Evolutionary conservation across 2,888 invertebrate species (phyloP).

Genomic region (Catotricha subobsoleta): DNA sequence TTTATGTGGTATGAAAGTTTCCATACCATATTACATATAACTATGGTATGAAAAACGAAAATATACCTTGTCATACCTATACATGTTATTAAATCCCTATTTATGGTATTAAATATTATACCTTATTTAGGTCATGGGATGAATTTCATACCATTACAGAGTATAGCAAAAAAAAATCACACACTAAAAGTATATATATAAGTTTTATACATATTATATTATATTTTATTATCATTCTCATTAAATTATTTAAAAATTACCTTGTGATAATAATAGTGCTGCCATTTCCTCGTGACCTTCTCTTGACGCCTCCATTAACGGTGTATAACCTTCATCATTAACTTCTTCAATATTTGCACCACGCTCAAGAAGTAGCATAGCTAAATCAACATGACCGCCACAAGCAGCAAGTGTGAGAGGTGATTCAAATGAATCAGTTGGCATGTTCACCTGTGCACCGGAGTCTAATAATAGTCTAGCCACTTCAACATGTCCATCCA

Average conservation of each 20-base stretch:
- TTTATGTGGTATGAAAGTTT: no score
- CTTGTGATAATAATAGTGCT: conserved; percentile 75
- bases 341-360: conserved; percentile 98
- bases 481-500: conserved; percentile 99
- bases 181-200: no score
- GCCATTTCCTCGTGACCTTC: conserved; percentile 99
- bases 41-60: no score
- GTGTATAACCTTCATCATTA: conserved; percentile 98
- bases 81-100: no score
- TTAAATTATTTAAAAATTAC: conserved; percentile 22
- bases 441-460: conserved; percentile 96
- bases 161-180: no score
- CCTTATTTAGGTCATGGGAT: no score
- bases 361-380: conserved; percentile 83
- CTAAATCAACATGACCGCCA: conserved; percentile 95
- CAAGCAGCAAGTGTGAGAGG: conserved; percentile 96
- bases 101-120: no score
- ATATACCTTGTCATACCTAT: no score
- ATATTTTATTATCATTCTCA: no score
- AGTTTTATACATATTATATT: no score
- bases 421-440: conserved; percentile 97
- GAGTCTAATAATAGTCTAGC: conserved; percentile 85
- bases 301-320: conserved; percentile 96
- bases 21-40: no score
- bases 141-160: no score